These are phyloP conservation scores for Caenorhabditis remanei DNA, from an alignment of 1,140 invertebrate genomes.

Conservation along the genomic window DNA sequence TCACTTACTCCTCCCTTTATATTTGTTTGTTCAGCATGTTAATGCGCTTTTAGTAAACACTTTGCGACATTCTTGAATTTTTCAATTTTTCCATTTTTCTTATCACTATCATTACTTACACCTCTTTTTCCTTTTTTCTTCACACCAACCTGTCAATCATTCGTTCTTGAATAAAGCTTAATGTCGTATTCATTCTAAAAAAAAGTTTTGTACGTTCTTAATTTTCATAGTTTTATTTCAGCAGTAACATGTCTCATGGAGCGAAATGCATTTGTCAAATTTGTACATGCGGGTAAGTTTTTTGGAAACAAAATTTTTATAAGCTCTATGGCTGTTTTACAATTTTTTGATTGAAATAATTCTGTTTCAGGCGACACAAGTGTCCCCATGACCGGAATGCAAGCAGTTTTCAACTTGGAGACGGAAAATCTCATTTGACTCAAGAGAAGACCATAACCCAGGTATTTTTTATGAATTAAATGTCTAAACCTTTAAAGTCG, in stretches of 20 bases:
- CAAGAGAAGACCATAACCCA: background rate
- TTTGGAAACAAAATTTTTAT: background rate
- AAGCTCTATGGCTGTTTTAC: background rate
- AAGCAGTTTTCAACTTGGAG: slow-evolving; percentile 51
- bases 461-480: background rate
- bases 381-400: slow-evolving; percentile 61
- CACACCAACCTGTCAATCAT: background rate
- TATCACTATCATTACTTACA: slow-evolving; percentile 44
- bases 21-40: slow-evolving; percentile 26
- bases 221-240: background rate
- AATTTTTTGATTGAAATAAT: too few species aligned
- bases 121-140: slow-evolving; percentile 20
- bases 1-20: background rate
- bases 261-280: slow-evolving; percentile 62
- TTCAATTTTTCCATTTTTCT: background rate
- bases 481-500: too few species aligned
- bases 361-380: slow-evolving; percentile 51
- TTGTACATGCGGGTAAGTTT: slow-evolving; percentile 62
- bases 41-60: slow-evolving; percentile 35
- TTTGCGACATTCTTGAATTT: slow-evolving; percentile 49
- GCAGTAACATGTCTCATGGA: slow-evolving; percentile 38
- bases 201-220: background rate
- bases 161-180: background rate
- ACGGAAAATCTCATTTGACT: slow-evolving; percentile 16
- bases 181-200: too few species aligned